Percentiles rank a stretch among this genome's conserved stretches.
Conservation (phyloP, 1,140 invertebrate genomes). For the Temnothorax nylanderi region DNA sequence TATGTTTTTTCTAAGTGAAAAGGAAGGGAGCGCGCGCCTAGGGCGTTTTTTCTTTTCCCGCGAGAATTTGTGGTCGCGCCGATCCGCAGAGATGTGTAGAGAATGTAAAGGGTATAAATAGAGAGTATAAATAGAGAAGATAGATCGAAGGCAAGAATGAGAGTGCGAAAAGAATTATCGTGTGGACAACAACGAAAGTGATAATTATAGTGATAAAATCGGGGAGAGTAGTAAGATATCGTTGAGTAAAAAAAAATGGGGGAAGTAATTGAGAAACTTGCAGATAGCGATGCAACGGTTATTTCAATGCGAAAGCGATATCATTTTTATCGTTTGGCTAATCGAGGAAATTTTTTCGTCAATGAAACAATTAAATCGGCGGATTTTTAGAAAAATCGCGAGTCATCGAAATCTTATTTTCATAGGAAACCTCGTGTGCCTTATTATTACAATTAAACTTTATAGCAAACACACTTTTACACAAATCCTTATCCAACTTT, state of each 20-base stretch:
- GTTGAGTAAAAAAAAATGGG: background rate
- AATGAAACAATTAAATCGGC: slow-evolving; percentile 17
- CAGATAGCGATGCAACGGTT: background rate
- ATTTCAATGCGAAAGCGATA: background rate
- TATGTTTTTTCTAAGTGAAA: slow-evolving; percentile 64
- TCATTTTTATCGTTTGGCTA: slow-evolving; percentile 7
- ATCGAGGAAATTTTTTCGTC: background rate
- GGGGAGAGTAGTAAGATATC: background rate
- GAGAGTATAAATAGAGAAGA: slow-evolving; percentile 2
- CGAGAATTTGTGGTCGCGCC: slow-evolving; percentile 68
- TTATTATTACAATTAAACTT: slow-evolving; percentile 22
- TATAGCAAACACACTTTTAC: background rate
- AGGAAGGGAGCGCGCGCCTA: slow-evolving; percentile 45
- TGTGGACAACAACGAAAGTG: slow-evolving; percentile 44
- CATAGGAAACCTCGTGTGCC: slow-evolving; percentile 28
- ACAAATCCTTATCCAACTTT: background rate
- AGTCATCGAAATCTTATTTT: slow-evolving; percentile 27
- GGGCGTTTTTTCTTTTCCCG: slow-evolving; percentile 43
- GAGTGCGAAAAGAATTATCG: slow-evolving; percentile 32
- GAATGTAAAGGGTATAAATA: background rate
- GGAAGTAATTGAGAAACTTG: background rate
- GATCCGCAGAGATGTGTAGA: slow-evolving; percentile 57
- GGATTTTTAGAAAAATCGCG: background rate
- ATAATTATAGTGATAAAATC: slow-evolving; percentile 63
- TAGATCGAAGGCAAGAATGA: slow-evolving; percentile 24